These are phyloP conservation scores for Lasioglossum marginatum DNA, from an alignment of 2,888 invertebrate genomes.

Conservation along the genomic window DNA sequence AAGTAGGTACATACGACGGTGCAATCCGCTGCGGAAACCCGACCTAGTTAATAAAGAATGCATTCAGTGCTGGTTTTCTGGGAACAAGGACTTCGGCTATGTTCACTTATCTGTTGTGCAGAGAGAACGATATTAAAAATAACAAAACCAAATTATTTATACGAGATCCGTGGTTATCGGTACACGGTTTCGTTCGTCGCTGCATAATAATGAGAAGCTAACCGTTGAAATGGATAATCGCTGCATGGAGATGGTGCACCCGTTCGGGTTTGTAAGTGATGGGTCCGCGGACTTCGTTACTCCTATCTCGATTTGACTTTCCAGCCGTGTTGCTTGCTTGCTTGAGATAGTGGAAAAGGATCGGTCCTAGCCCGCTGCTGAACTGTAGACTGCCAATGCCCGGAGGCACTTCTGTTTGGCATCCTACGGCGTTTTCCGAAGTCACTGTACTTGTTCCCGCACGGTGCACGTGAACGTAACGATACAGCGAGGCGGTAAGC, in stretches of 20 bases:
- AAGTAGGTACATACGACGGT: too few relatives aligned
- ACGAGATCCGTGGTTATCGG: neutral
- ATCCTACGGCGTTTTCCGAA: conserved; percentile 3
- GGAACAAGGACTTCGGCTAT: too few relatives aligned
- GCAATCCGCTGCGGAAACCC: neutral
- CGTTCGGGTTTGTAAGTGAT: neutral
- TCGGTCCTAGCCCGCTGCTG: neutral
- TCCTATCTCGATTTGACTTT: conserved; percentile 6
- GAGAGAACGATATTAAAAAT: too few relatives aligned
- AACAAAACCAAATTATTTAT: neutral
- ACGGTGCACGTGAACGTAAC: neutral
- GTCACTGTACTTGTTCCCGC: neutral
- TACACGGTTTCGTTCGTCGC: neutral
- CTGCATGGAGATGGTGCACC: neutral
- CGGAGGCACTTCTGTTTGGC: conserved; percentile 1
- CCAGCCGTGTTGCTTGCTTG: neutral
- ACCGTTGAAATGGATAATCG: neutral
- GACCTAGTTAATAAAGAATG: neutral
- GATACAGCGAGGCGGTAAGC: neutral
- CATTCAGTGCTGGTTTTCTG: too few relatives aligned
- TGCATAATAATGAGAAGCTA: too few relatives aligned
- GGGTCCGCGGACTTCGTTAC: neutral
- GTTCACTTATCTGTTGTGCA: too few relatives aligned
- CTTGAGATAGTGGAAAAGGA: neutral
- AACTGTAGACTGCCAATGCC: neutral